Conservation (phyloP, 2,888 invertebrate genomes). For the Pollenia angustigena region DNA sequence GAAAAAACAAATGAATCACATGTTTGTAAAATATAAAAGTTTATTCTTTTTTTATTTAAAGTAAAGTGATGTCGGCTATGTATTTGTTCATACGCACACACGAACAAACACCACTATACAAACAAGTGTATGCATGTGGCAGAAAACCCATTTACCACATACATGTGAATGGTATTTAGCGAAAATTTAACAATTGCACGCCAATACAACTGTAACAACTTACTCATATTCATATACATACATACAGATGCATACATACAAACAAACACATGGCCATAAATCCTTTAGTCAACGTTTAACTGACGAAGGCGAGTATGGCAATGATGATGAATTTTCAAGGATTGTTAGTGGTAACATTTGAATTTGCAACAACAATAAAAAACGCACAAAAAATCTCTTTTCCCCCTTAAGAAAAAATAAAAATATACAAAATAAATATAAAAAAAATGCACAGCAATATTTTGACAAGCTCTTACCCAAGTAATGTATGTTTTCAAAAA, state of each 20-base stretch:
- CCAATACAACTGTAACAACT: constrained; percentile 42
- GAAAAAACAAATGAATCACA: constrained; percentile 28
- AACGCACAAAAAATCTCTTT: constrained; percentile 3
- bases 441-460: not conserved
- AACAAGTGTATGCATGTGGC: constrained; percentile 1
- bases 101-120: not conserved
- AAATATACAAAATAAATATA: constrained; percentile 2
- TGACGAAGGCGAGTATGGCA: constrained; percentile 23
- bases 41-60: constrained; percentile 23
- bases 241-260: not conserved
- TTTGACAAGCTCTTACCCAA: constrained; percentile 5
- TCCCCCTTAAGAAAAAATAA: constrained; percentile 1
- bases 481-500: not conserved
- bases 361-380: constrained; percentile 43
- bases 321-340: constrained; percentile 51
- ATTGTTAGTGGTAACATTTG: constrained; percentile 39
- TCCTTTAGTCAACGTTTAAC: constrained; percentile 31
- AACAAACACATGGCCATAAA: constrained; percentile 22
- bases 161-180: constrained; percentile 59
- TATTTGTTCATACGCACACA: not conserved
- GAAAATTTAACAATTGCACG: constrained; percentile 62
- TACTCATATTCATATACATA: not conserved
- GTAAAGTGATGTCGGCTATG: constrained; percentile 20
- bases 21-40: constrained; percentile 17
- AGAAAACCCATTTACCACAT: constrained; percentile 49